These are phyloP conservation scores for Scaptomyza pallida DNA, from an alignment of 1,140 invertebrate genomes.

Conservation along the genomic window DNA sequence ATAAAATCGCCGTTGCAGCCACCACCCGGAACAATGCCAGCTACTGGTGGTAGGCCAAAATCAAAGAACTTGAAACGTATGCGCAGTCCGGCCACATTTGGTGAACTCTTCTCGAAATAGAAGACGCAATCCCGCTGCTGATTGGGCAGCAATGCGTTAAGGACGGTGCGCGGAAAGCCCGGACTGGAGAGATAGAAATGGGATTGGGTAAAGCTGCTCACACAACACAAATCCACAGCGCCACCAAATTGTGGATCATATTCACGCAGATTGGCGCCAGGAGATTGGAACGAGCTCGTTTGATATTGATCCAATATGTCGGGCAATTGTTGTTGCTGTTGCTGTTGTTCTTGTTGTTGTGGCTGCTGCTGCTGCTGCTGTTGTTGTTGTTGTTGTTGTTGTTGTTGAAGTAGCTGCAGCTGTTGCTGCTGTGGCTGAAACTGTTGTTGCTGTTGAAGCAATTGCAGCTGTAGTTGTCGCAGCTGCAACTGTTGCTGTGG, in stretches of 20 bases:
- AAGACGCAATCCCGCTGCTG: slow-evolving; percentile 85
- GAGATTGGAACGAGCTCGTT: slow-evolving; percentile 55
- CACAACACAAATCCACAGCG: slow-evolving; percentile 83
- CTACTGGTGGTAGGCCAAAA: slow-evolving; percentile 71
- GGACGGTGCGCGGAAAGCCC: slow-evolving; percentile 85
- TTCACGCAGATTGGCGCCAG: slow-evolving; percentile 55
- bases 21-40: neutral
- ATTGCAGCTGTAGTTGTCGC: slow-evolving; percentile 19
- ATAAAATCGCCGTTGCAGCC: slow-evolving; percentile 83
- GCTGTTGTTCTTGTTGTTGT: slow-evolving; percentile 20
- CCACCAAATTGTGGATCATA: slow-evolving; percentile 65
- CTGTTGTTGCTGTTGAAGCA: slow-evolving; percentile 10
- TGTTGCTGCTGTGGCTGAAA: slow-evolving; percentile 19
- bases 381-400: slow-evolving; percentile 7
- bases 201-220: slow-evolving; percentile 81
- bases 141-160: slow-evolving; percentile 63
- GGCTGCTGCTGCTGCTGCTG: slow-evolving; percentile 8
- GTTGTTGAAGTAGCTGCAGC: slow-evolving; percentile 20
- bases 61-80: slow-evolving; percentile 86
- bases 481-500: slow-evolving; percentile 23
- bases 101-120: slow-evolving; percentile 84
- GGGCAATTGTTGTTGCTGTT: slow-evolving; percentile 56
- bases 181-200: slow-evolving; percentile 86
- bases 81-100: slow-evolving; percentile 85
- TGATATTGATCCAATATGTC: slow-evolving; percentile 63